Conservation (phyloP, 2,888 invertebrate species). For the Sphinx pinastri region DNA sequence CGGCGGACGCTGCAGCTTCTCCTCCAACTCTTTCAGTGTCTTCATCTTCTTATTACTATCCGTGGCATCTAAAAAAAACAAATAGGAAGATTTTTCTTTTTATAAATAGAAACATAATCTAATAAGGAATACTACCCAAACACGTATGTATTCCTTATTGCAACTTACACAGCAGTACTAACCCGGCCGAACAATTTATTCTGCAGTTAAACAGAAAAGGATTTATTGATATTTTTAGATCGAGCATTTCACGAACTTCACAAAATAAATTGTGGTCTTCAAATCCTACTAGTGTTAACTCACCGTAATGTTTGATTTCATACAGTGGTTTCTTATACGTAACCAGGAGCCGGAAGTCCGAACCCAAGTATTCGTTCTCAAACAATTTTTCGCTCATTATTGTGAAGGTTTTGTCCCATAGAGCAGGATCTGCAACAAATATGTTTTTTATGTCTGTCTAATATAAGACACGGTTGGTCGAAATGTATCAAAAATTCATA, state of each 20-base stretch:
- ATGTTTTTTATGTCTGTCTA: neutral
- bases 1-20: slow-evolving; percentile 31
- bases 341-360: slow-evolving; percentile 56
- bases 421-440: slow-evolving; percentile 46
- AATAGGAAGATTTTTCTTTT: neutral
- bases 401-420: slow-evolving; percentile 47
- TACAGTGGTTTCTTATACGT: slow-evolving; percentile 50
- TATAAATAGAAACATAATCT: too few relatives aligned
- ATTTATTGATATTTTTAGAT: too few relatives aligned
- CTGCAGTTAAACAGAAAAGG: too few relatives aligned
- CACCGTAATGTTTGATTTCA: slow-evolving; percentile 46
- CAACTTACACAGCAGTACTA: too few relatives aligned
- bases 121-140: too few relatives aligned
- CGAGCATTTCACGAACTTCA: too few relatives aligned
- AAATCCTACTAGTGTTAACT: slow-evolving; percentile 29
- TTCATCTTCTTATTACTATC: slow-evolving; percentile 31
- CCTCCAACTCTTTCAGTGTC: slow-evolving; percentile 34
- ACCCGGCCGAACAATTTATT: too few relatives aligned
- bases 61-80: slow-evolving; percentile 26
- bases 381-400: slow-evolving; percentile 53
- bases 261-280: neutral
- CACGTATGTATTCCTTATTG: too few relatives aligned
- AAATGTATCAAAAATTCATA: slow-evolving; percentile 24
- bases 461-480: neutral
- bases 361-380: slow-evolving; percentile 53